Percentiles rank a stretch among this genome's conserved stretches.
Evolutionary conservation across 2,113 vertebrate genomes (phyloP).

Genomic region (Xiphophorus hellerii): DNA sequence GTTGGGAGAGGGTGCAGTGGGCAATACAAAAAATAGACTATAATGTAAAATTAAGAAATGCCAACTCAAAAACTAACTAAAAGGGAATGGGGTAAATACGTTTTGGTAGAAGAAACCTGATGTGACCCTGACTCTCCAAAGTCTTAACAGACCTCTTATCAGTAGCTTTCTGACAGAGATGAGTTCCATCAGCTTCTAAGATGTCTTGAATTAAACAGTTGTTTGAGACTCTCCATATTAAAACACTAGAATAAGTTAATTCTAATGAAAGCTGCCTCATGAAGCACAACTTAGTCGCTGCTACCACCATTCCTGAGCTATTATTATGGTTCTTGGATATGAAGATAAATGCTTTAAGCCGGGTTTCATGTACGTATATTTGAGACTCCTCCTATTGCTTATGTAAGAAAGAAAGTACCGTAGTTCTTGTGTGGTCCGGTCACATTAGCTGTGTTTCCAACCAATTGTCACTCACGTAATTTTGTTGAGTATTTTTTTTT

Average conservation of each 20-base stretch:
- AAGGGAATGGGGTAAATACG: background rate
- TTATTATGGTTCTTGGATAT: background rate
- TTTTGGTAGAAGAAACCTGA: conserved; percentile 6
- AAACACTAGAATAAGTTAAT: background rate
- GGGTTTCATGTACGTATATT: too few species aligned
- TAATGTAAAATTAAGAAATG: background rate
- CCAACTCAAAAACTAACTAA: background rate
- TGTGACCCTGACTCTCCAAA: background rate
- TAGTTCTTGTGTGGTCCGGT: background rate
- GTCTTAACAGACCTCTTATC: background rate
- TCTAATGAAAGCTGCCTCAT: background rate
- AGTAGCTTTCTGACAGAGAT: too few species aligned
- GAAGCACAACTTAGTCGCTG: background rate
- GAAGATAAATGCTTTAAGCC: background rate
- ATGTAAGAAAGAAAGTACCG: background rate
- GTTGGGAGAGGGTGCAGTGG: conserved; percentile 27
- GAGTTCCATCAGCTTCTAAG: background rate
- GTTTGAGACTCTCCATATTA: background rate
- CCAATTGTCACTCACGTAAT: too few species aligned
- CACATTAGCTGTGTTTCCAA: too few species aligned
- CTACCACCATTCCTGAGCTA: background rate
- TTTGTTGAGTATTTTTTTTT: too few species aligned
- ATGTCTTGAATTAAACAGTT: background rate
- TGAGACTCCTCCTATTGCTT: background rate
- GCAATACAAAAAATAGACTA: background rate